Base-by-base conservation (phyloP, 2,797 vertebrate genomes). In the Myotis daubentonii region DNA sequence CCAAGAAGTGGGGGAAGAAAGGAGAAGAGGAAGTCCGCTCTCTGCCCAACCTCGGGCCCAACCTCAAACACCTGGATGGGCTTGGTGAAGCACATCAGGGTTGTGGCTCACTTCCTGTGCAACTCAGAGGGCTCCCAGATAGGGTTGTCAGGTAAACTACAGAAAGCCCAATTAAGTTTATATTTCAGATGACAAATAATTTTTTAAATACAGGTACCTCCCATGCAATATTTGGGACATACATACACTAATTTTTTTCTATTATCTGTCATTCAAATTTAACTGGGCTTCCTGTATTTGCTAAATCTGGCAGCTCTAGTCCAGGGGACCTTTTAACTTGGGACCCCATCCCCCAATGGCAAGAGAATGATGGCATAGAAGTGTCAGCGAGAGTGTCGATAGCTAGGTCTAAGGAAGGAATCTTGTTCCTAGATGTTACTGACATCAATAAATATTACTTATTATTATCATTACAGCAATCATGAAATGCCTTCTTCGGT, bases 211-310 rank as follows among this genome's bases (percentile, higher is more conserved):
- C 55, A 91, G 70, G 70, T 75, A 57, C 13, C 7, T 51, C 12
- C 20, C 25, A 19, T 28, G 28, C 3, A 71, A 60, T 72, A 86
- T 76, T 87, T 53, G 79, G 55, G 25, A 89, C 25, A 82, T 15
- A 70, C 16, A 53, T 76, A 44, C 5, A 70, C 9, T 87, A 79
- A 66, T 8, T 55, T 17, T 80, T 70, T 41, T 23, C 49, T 44
- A 7, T 65, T 80, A 87, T 36, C 36, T 80, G 17, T 75, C 82
- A 87, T 80, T 91, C 60, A 93, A 75, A 75, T 66, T 51, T 80
- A 86, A 65, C 57, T 53, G 51, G n/a, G 16, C 3, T 75, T 89
- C 41, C 60, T 83, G 8, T 84, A 78, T 41, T 87, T 74, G 76
- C 23, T 79, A 79, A 76, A 23, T 84, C 51, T 75, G 57, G 57